Evolutionary conservation across 2,113 vertebrate species (phyloP).

Genomic region (Pelecanus crispus): DNA sequence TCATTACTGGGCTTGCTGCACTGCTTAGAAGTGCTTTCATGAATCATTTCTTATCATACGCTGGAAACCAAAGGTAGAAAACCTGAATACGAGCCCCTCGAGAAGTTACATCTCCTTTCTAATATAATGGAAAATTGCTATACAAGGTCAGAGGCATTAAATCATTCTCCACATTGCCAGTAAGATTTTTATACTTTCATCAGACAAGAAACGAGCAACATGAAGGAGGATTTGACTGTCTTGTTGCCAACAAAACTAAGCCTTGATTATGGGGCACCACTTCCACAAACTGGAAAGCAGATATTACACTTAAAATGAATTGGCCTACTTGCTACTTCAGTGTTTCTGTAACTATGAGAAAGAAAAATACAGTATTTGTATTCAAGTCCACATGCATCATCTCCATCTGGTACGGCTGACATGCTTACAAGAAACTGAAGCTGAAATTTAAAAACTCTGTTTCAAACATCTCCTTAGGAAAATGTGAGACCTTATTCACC

Average conservation of each 20-base stretch:
- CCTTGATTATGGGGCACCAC: not conserved
- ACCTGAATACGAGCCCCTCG: not conserved
- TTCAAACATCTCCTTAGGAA: not conserved
- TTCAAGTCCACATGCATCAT: not conserved
- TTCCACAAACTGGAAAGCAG: not conserved
- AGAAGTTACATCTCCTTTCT: not conserved
- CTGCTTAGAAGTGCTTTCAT: not conserved
- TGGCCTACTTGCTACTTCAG: not conserved
- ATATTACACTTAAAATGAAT: not conserved
- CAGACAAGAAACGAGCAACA: not conserved
- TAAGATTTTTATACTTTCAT: not conserved
- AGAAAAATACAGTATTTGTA: not conserved
- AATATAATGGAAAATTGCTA: not conserved
- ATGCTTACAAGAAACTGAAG: not conserved
- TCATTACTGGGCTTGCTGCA: not conserved
- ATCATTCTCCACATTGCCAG: not conserved
- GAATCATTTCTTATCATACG: not conserved
- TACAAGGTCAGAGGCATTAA: not conserved
- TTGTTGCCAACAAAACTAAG: not conserved
- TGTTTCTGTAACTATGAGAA: not conserved
- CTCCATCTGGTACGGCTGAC: not conserved
- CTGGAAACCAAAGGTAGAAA: not conserved
- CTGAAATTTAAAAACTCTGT: not conserved
- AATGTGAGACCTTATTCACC: not conserved
- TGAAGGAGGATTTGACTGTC: not conserved